Percentiles rank a stretch among this genome's conserved stretches.
Conservation (phyloP, 2,113 vertebrate genomes). For the Sphyrna mokarran region DNA sequence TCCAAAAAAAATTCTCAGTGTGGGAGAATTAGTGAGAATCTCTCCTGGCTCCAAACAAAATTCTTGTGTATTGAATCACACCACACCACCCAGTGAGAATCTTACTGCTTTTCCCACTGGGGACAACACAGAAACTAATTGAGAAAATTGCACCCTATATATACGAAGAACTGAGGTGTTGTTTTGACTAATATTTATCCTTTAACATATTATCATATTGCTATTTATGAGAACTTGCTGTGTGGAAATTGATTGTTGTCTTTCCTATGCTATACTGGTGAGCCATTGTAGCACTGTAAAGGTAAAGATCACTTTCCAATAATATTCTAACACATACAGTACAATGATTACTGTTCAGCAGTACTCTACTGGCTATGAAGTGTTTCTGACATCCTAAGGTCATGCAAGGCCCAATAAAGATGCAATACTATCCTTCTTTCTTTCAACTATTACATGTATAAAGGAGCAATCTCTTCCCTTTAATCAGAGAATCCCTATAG, state of each 20-base stretch:
- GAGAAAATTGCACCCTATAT: too few species aligned
- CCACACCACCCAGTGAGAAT: too few species aligned
- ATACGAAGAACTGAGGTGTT: too few species aligned
- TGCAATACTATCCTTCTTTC: background rate
- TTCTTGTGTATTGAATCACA: too few species aligned
- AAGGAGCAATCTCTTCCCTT: background rate
- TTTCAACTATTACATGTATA: background rate
- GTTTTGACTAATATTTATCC: background rate
- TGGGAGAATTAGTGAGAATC: too few species aligned
- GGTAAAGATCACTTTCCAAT: background rate
- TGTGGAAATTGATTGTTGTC: background rate
- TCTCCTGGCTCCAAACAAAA: too few species aligned
- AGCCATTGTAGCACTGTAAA: background rate
- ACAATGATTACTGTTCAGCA: background rate
- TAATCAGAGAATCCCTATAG: background rate
- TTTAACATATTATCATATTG: background rate
- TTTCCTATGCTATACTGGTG: background rate
- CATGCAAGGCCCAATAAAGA: background rate
- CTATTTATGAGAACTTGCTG: background rate
- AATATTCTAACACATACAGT: background rate
- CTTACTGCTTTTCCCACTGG: too few species aligned
- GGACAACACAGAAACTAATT: too few species aligned
- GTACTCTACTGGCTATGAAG: background rate
- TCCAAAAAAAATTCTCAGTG: too few species aligned
- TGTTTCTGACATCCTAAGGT: background rate